Percentiles rank a stretch among this genome's conserved stretches.
Conservation (phyloP, 2,113 vertebrate species). For the Rhinolophus sinicus region DNA sequence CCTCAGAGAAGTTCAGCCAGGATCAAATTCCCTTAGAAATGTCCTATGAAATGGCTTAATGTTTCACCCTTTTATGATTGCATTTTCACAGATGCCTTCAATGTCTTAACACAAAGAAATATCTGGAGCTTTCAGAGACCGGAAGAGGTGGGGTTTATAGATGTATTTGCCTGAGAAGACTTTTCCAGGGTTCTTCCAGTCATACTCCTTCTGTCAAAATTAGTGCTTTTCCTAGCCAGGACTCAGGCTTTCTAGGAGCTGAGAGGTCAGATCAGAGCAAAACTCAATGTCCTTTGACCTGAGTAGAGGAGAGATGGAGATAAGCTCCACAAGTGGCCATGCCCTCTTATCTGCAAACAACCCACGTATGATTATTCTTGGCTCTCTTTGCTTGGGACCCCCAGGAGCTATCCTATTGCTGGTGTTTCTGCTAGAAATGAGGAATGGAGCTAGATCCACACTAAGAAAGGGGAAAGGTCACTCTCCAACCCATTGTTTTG, state of each 20-base stretch:
- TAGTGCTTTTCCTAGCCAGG: neutral
- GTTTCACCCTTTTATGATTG: neutral
- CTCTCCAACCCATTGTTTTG: neutral
- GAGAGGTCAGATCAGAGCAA: neutral
- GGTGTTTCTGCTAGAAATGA: neutral
- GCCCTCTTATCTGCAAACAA: neutral
- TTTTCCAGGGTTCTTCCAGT: slow-evolving; percentile 11
- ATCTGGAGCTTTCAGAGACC: neutral
- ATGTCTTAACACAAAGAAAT: neutral
- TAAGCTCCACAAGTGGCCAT: neutral
- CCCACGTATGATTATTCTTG: neutral
- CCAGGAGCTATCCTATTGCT: neutral
- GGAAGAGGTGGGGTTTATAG: neutral
- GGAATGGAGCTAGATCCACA: neutral
- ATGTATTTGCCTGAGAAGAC: neutral
- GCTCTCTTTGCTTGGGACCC: neutral
- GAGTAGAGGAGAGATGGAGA: neutral
- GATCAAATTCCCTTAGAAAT: neutral
- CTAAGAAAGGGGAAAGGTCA: neutral
- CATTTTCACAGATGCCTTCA: neutral
- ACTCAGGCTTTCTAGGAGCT: neutral
- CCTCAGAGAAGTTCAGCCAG: neutral
- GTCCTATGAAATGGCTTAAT: neutral
- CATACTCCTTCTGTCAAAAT: neutral
- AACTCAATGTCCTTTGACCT: neutral